Percentiles rank a stretch among this genome's conserved stretches.
Conservation (phyloP, 2,113 vertebrate species). For the Aphelocoma coerulescens region DNA sequence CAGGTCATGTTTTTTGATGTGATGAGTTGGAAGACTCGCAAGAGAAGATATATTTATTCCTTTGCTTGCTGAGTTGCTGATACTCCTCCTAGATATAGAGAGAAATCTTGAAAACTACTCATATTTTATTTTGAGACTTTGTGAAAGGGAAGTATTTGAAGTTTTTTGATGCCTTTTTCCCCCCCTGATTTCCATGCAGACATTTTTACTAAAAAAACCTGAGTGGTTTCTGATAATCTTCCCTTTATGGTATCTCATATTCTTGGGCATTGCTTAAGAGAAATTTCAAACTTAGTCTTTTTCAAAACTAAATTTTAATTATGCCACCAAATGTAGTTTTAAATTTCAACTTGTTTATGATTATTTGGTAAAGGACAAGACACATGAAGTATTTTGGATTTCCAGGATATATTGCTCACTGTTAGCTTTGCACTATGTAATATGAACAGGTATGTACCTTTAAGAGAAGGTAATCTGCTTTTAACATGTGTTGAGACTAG, state of each 20-base stretch:
- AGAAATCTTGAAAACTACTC: background rate
- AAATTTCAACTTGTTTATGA: background rate
- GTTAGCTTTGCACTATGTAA: background rate
- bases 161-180: background rate
- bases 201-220: background rate
- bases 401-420: background rate
- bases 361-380: background rate
- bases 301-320: background rate
- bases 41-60: background rate
- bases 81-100: background rate
- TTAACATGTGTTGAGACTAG: background rate
- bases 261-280: background rate
- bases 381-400: background rate
- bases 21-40: background rate
- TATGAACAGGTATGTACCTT: background rate
- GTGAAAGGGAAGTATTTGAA: background rate
- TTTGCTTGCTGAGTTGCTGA: background rate
- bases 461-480: background rate
- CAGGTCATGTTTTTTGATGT: background rate
- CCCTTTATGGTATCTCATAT: background rate
- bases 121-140: background rate
- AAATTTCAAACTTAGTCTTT: background rate
- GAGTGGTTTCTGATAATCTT: background rate
- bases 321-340: background rate
- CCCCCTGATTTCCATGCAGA: background rate